These are phyloP conservation scores for Meghimatium bilineatum DNA, from an alignment of 2,888 invertebrate genomes.

Conservation along the genomic window DNA sequence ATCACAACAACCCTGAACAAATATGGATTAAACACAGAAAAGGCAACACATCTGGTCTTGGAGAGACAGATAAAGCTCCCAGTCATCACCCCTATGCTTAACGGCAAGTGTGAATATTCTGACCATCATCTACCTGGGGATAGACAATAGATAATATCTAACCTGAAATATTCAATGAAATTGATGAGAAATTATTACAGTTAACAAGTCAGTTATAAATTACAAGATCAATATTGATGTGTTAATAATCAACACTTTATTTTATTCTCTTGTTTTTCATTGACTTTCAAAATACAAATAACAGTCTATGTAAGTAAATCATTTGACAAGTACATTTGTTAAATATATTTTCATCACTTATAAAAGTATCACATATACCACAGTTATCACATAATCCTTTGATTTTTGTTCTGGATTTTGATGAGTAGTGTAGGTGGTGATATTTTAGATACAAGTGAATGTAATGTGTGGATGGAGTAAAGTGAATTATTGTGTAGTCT, in stretches of 20 bases:
- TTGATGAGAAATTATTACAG: not conserved
- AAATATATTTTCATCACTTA: constrained; percentile 24
- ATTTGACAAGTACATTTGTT: constrained; percentile 23
- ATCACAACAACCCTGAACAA: too few species aligned
- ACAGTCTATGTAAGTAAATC: constrained; percentile 35
- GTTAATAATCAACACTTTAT: constrained; percentile 43
- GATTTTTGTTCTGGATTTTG: constrained; percentile 22
- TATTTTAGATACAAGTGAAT: not conserved
- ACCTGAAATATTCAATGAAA: not conserved
- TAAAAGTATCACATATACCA: constrained; percentile 40
- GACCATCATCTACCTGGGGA: too few species aligned
- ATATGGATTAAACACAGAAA: too few species aligned
- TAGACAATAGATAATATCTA: not conserved
- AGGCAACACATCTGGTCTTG: too few species aligned
- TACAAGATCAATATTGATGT: not conserved
- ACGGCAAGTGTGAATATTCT: too few species aligned
- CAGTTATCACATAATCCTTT: constrained; percentile 40
- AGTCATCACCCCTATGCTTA: too few species aligned
- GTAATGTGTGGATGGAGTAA: not conserved
- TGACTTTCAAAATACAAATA: constrained; percentile 44
- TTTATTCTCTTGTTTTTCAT: constrained; percentile 27
- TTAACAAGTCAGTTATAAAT: not conserved
- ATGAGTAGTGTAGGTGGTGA: not conserved
- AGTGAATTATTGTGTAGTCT: not conserved
- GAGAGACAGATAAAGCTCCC: too few species aligned